phyloP scores from a whole-genome alignment of 2,888 invertebrate species.

The Parasteatoda lunata region DNA sequence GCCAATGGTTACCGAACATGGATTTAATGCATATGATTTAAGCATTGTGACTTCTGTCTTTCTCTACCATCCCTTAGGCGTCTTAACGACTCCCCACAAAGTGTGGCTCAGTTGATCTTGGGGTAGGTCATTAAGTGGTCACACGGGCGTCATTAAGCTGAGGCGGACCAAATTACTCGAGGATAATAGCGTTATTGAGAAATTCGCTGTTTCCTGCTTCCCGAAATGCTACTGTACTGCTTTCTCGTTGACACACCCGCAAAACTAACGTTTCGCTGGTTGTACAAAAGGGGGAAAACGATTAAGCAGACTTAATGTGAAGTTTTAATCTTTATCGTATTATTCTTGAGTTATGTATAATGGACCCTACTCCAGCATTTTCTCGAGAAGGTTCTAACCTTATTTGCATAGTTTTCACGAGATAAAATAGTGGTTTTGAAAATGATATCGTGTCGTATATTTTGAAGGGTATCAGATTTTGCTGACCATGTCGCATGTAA shows the following conservation, averaged over 20 bases:
- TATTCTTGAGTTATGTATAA: constrained; percentile 2
- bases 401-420: too few relatives aligned
- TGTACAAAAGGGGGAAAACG: constrained; percentile 44
- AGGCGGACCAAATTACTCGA: constrained; percentile 49
- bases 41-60: constrained; percentile 20
- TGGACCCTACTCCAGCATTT: constrained; percentile 18
- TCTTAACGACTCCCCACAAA: constrained; percentile 51
- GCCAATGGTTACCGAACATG: constrained; percentile 6
- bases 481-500: too few relatives aligned
- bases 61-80: constrained; percentile 30
- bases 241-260: constrained; percentile 21
- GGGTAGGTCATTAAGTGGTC: constrained; percentile 62
- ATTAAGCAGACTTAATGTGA: constrained; percentile 43
- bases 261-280: constrained; percentile 10
- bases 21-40: constrained; percentile 52
- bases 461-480: too few relatives aligned
- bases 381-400: neutral
- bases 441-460: too few relatives aligned
- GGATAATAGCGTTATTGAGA: constrained; percentile 52
- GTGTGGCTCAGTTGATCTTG: constrained; percentile 51
- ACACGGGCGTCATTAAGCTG: constrained; percentile 60
- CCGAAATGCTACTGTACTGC: neutral
- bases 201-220: constrained; percentile 44
- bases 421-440: too few relatives aligned
- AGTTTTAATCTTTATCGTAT: constrained; percentile 40